A percentile compares a stretch with the other conserved stretches of the same genome.
Evolutionary conservation across 2,888 invertebrate species (phyloP).

Genomic region (Magallana nippona): DNA sequence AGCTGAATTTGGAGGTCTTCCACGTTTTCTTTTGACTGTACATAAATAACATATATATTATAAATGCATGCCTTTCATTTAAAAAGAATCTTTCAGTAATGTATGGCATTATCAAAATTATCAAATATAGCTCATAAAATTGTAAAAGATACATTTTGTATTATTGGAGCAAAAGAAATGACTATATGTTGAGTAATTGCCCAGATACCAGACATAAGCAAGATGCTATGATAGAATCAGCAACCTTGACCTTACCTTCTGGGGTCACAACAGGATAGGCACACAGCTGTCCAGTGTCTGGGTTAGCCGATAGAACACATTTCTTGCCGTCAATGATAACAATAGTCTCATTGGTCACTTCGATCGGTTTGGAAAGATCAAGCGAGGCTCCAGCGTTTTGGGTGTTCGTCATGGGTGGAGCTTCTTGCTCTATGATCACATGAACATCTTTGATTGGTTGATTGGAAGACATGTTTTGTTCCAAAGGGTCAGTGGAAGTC

Average conservation of each 20-base stretch:
- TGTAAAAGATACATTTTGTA: no score
- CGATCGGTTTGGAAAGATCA: constrained; percentile 71
- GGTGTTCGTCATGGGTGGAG: background rate
- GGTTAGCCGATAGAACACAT: constrained; percentile 78
- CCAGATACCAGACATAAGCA: no score
- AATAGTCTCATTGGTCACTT: constrained; percentile 73
- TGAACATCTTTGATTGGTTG: constrained; percentile 23
- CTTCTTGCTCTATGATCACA: constrained; percentile 23
- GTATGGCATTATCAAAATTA: no score
- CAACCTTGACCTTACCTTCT: background rate
- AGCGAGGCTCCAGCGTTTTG: constrained; percentile 47
- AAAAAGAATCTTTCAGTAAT: no score
- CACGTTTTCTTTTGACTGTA: constrained; percentile 67
- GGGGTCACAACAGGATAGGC: constrained; percentile 76
- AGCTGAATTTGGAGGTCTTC: constrained; percentile 67
- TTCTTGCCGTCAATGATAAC: constrained; percentile 79
- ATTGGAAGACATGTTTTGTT: background rate
- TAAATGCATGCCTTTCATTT: no score
- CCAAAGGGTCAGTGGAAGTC: background rate
- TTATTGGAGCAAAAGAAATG: no score
- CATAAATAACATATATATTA: background rate
- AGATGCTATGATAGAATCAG: no score
- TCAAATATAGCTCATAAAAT: no score
- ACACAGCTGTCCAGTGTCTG: constrained; percentile 77
- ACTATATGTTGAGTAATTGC: no score